Base-by-base conservation (phyloP, 2,797 vertebrate genomes). In the Huso huso region DNA sequence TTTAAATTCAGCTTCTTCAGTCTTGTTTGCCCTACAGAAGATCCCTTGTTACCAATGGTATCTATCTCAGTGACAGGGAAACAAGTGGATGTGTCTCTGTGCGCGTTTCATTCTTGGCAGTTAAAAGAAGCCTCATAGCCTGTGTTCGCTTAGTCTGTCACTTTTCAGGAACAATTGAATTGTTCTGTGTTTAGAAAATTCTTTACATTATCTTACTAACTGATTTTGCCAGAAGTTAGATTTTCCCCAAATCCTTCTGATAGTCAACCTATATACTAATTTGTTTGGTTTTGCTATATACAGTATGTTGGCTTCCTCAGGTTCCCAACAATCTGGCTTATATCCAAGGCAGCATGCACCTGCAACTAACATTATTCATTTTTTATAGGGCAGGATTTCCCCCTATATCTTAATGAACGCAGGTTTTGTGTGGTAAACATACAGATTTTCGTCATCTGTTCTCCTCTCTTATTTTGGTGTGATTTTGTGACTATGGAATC, bases 111-210 rank as follows among this genome's bases (percentile, higher is more conserved):
- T 13, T 7, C 10, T 63, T 11, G 11, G 18, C 37, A 23, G 53
- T 8, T 59, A 10, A 50, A 50, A 60, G 23, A 37, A 8, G 3
- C 23, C 13, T 12, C 10, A 37, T 48, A 58, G 57, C 18, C 55
- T 66, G 55, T 59, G 7, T 60, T 6, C 49, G 6, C 7, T 49
- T 59, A 11, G 50, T 66, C 11, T 66, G 55, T 66, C 65, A 50
- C 48, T 66, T 65, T 1, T 53, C 2, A 53, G 12, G 48, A 37
- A 37, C 55, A 50, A 60, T 10, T 61, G 15, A 23, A 67, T 49
- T 61, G 49, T 6, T 18, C 48, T 13, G n/a, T 6, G 18, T 61
- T 51, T 61, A 58, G 12, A 58, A 58, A 10, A 58, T 11, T 12
- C 12, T 58, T 7, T 58, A 12, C 12, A 8, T 52, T 52, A 8